phyloP scores from a whole-genome alignment of 2,888 invertebrate genomes.

The Synanthedon vespiformis region DNA sequence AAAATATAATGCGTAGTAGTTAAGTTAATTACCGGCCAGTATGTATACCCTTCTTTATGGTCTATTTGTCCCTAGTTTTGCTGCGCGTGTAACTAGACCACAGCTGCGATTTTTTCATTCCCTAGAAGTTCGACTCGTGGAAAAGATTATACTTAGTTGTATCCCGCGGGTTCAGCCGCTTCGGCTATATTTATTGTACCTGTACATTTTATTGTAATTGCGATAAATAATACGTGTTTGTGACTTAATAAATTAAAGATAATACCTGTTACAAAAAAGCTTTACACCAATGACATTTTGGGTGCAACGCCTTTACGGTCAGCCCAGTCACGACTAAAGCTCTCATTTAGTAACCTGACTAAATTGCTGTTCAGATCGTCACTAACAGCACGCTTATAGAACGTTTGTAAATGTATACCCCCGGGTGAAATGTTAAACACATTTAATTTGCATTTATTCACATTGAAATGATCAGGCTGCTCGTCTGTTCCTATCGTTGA shows the following conservation, averaged over 20 bases:
- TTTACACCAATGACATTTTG: background rate
- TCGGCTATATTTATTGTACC: no score
- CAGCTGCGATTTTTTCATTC: no score
- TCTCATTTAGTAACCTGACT: background rate
- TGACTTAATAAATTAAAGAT: background rate
- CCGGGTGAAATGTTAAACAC: background rate
- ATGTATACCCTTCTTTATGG: no score
- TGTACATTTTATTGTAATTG: no score
- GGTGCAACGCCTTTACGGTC: background rate
- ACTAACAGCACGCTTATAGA: background rate
- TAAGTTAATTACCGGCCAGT: no score
- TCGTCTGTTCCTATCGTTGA: background rate
- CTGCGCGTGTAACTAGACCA: no score
- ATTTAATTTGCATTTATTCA: background rate
- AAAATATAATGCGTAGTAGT: no score
- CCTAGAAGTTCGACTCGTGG: no score
- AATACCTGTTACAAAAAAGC: background rate
- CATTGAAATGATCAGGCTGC: background rate
- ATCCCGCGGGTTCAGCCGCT: no score
- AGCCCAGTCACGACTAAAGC: background rate
- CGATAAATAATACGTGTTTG: no score
- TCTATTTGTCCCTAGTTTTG: no score
- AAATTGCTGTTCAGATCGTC: background rate
- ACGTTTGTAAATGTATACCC: background rate
- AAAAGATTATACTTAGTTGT: no score